Percentiles rank a stretch among this genome's conserved stretches.
Conservation (phyloP, 2,113 vertebrate genomes). For the Chrysochloris asiatica region DNA sequence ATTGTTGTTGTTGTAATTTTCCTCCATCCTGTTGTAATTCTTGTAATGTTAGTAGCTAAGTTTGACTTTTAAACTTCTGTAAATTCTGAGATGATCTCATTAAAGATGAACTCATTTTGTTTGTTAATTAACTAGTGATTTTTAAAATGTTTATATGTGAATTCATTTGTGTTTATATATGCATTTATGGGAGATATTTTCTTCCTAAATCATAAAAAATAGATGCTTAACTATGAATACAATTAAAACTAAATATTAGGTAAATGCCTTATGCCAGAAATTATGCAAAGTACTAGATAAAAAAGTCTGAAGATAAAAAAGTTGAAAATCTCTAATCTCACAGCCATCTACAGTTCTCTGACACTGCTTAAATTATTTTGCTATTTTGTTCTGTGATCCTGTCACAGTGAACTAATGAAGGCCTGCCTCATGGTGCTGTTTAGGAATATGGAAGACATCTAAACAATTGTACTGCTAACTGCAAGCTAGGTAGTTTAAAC, state of each 20-base stretch:
- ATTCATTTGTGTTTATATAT: no score
- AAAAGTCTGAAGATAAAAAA: neutral
- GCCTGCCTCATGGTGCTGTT: neutral
- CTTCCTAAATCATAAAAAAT: slow-evolving; percentile 25
- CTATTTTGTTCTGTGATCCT: slow-evolving; percentile 4
- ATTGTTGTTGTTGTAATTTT: no score
- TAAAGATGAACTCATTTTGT: neutral
- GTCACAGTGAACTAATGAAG: slow-evolving; percentile 25
- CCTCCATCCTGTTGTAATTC: slow-evolving; percentile 15
- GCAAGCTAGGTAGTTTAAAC: neutral
- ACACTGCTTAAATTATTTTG: neutral
- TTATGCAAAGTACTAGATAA: neutral
- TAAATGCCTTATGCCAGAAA: neutral
- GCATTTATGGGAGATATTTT: neutral
- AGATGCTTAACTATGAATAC: neutral
- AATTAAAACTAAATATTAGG: neutral
- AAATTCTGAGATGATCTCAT: slow-evolving; percentile 28
- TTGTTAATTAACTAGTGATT: slow-evolving; percentile 16
- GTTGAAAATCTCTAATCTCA: neutral
- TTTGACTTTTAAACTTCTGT: slow-evolving; percentile 3
- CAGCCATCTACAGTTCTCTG: neutral
- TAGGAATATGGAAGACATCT: neutral
- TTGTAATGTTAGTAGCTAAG: neutral
- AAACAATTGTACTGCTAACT: no score
- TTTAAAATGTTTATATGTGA: neutral